Evolutionary conservation across 2,797 vertebrate species (phyloP).

Genomic region (Sus cebifrons): DNA sequence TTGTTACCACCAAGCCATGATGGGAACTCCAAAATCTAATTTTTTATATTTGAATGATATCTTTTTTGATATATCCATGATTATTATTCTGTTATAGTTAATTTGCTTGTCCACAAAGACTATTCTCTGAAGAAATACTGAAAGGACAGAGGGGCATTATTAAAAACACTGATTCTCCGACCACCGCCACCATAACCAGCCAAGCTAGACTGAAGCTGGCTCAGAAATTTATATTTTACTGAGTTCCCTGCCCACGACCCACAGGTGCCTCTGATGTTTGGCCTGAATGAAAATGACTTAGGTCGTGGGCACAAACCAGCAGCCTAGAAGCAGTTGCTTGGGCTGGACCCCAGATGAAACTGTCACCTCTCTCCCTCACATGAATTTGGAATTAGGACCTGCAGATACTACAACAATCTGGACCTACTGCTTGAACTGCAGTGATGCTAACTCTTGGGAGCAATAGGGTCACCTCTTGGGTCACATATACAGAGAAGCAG

Average conservation of each 20-base stretch:
- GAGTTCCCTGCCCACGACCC: background rate
- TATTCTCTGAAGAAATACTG: background rate
- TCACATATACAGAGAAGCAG: background rate
- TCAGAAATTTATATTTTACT: background rate
- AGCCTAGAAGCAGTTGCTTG: background rate
- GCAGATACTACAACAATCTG: background rate
- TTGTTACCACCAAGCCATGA: too few species aligned
- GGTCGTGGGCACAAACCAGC: background rate
- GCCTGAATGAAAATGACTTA: background rate
- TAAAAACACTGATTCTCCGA: background rate
- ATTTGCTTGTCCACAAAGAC: background rate
- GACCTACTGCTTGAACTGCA: background rate
- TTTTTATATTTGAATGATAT: background rate
- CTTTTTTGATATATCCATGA: background rate
- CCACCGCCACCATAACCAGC: background rate
- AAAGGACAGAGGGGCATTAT: background rate
- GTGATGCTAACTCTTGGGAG: background rate
- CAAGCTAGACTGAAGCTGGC: background rate
- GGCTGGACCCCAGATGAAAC: background rate
- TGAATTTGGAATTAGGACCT: background rate
- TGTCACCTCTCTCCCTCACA: background rate
- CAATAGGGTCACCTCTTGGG: accelerated
- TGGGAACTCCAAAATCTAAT: too few species aligned
- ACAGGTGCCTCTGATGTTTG: background rate
- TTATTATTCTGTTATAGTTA: background rate